A percentile compares a stretch with the other conserved stretches of the same genome.
These are phyloP conservation scores for Psittacus erithacus DNA, from an alignment of 2,113 vertebrate species.

Conservation along the genomic window DNA sequence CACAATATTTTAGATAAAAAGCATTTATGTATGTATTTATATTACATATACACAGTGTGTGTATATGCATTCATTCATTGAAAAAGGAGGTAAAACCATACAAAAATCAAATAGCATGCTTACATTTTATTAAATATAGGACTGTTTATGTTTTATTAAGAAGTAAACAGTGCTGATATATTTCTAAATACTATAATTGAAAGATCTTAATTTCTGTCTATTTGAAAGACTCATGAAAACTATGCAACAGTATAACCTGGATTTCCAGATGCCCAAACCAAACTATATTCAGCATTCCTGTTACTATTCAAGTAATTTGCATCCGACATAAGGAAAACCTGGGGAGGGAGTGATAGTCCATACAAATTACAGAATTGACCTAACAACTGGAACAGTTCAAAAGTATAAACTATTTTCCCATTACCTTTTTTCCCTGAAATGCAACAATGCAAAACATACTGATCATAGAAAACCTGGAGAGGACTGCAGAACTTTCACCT, in stretches of 20 bases:
- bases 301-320: background rate
- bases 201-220: background rate
- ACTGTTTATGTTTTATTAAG: background rate
- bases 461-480: background rate
- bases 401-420: background rate
- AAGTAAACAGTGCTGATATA: background rate
- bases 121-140: background rate
- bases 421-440: background rate
- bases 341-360: background rate
- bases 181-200: background rate
- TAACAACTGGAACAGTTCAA: background rate
- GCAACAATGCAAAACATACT: background rate
- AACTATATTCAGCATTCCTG: background rate
- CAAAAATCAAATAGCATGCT: background rate
- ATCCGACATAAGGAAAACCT: background rate
- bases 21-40: background rate
- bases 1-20: background rate
- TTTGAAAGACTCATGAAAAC: background rate
- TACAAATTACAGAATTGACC: background rate
- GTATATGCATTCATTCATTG: accelerated
- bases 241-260: background rate
- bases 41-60: no score
- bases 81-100: background rate
- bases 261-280: background rate
- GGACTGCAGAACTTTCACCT: background rate